These are phyloP conservation scores for Pterostichus madidus DNA, from an alignment of 2,888 invertebrate genomes.

Conservation along the genomic window DNA sequence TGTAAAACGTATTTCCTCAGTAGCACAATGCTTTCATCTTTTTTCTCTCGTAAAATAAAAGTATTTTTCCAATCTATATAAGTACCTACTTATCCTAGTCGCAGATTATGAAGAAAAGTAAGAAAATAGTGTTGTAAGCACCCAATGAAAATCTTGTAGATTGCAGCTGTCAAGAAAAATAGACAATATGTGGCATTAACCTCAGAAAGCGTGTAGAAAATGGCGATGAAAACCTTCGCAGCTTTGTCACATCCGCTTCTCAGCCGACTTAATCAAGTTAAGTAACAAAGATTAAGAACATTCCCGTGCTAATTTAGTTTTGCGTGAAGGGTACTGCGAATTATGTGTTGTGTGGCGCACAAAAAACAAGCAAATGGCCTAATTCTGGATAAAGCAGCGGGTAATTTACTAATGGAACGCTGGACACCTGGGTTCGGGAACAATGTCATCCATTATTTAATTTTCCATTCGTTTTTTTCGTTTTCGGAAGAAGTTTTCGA, in stretches of 20 bases:
- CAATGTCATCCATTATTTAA: constrained; percentile 59
- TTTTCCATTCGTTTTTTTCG: constrained; percentile 43
- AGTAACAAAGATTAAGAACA: constrained; percentile 62
- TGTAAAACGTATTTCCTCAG: too few relatives aligned
- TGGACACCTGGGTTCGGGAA: constrained; percentile 56
- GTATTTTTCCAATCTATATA: too few relatives aligned
- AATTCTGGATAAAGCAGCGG: constrained; percentile 52
- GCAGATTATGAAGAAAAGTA: too few relatives aligned
- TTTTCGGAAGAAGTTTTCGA: constrained; percentile 30
- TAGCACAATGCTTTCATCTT: too few relatives aligned
- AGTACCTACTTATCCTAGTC: too few relatives aligned
- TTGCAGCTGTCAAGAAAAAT: constrained; percentile 19
- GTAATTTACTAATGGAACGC: constrained; percentile 60
- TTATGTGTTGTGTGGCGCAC: constrained; percentile 54
- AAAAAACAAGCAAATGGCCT: constrained; percentile 61
- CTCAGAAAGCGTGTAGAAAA: not conserved
- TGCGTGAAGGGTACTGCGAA: constrained; percentile 53
- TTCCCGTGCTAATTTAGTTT: constrained; percentile 56
- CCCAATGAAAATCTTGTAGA: too few relatives aligned
- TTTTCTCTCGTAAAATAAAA: too few relatives aligned
- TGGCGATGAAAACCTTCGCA: constrained; percentile 11
- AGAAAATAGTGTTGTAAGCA: too few relatives aligned
- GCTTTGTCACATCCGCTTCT: constrained; percentile 40
- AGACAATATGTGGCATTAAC: constrained; percentile 41
- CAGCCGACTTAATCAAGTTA: constrained; percentile 54